Evolutionary conservation across 1,140 invertebrate species (phyloP), one percentile per base, ranked within the genome.

Genomic region (Campoletis sonorensis): DNA sequence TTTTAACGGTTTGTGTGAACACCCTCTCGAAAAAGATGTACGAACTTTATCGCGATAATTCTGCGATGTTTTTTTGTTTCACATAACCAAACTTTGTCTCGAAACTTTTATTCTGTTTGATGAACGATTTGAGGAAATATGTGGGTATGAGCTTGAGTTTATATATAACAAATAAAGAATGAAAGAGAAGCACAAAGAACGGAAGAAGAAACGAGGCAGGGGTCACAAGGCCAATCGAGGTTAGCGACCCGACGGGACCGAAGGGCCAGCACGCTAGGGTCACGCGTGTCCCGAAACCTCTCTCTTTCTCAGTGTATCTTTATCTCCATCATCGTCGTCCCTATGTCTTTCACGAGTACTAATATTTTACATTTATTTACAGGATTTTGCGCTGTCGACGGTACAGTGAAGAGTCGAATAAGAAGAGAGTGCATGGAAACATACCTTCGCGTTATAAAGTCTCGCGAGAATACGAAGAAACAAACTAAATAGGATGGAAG

Each of bases 241-340:
- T 81, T 68, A 81, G 13, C 81, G 76, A 81, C 79, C 76, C 76
- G 80, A 79, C 61, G 82, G 81, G 83, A 81, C 73, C 80, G 70
- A 80, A 82, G 79, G 81, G 77, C 84, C 68, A 81, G 71, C 61
- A 64, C 61, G 23, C 0, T 23, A 26, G 84, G 88, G 86, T 89
- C 88, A 81, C 86, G 85, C 84, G 86, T 85, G 88, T 82, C 81
- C 40, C 82, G 76, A 79, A 86, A 86, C 86, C 82, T 86, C 84
- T 40, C 86, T 26, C 18, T 11, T 16, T 72, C 54, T 64, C 54
- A 26, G 7, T 79, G 26, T 67, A 54, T 18, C 51, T 51, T 23
- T 27, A 10, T 76, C 61, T 77, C 58, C n/a, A 80, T 30, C n/a
- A 10, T 58, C 61, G 51, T 77, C 18, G 83, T 30, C n/a, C 51